Evolutionary conservation across 2,113 vertebrate species (phyloP).

Genomic region (Triplophysa dalaica): DNA sequence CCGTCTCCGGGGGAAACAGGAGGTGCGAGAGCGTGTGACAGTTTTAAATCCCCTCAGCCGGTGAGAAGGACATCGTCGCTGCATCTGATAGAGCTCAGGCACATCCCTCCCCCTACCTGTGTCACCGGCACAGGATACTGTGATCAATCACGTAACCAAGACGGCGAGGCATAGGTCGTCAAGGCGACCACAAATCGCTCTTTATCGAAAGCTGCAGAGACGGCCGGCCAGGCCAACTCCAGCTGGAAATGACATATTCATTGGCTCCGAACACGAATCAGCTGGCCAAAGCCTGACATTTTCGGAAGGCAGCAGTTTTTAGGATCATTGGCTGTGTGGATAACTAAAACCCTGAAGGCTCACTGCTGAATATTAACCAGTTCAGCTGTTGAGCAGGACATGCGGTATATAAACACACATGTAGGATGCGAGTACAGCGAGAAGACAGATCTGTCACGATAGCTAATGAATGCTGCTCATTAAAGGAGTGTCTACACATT

Average conservation of each 20-base stretch:
- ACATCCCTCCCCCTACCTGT: conserved; percentile 58
- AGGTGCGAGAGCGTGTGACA: conserved; percentile 51
- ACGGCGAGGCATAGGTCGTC: conserved; percentile 70
- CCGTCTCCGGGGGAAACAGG: conserved; percentile 65
- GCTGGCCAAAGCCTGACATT: conserved; percentile 57
- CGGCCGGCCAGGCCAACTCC: conserved; percentile 69
- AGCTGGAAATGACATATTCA: conserved; percentile 75
- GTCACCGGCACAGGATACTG: conserved; percentile 50
- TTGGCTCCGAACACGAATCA: conserved; percentile 67
- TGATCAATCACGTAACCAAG: conserved; percentile 70
- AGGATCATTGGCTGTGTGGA: conserved; percentile 22
- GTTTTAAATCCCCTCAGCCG: conserved; percentile 59
- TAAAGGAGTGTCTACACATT: conserved; percentile 25
- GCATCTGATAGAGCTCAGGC: conserved; percentile 35
- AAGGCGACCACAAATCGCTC: conserved; percentile 75
- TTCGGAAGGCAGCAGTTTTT: conserved; percentile 15
- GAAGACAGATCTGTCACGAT: conserved; percentile 11
- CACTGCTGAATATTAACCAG: neutral
- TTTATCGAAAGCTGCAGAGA: conserved; percentile 67
- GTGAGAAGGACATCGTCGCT: conserved; percentile 68
- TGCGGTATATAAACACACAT: neutral
- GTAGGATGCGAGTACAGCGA: neutral
- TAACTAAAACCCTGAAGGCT: neutral
- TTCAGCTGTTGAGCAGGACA: neutral
- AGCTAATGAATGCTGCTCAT: conserved; percentile 32